These are phyloP conservation scores for Mastacembelus armatus DNA, from an alignment of 2,797 vertebrate genomes.

Conservation along the genomic window DNA sequence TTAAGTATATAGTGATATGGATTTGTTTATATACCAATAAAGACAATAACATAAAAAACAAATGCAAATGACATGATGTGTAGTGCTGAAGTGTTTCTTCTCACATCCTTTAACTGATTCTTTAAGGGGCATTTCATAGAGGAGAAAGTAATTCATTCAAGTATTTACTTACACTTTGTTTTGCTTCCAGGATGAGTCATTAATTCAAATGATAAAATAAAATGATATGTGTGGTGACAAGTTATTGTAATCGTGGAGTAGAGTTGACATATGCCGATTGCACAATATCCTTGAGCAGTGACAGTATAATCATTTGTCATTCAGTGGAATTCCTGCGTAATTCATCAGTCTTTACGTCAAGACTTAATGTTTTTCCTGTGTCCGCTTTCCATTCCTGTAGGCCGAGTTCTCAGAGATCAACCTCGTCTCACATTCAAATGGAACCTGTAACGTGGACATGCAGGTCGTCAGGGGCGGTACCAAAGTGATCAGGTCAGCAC, in stretches of 20 bases:
- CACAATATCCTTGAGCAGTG: neutral
- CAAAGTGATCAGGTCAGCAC: constrained; percentile 92
- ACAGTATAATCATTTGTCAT: neutral
- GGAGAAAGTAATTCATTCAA: neutral
- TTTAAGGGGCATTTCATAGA: neutral
- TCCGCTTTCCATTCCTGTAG: constrained; percentile 72
- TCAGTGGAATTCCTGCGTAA: too few species aligned
- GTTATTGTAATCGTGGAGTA: neutral
- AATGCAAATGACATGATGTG: too few species aligned
- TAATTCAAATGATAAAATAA: constrained; percentile 4
- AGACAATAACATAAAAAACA: neutral
- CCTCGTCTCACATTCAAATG: constrained; percentile 93
- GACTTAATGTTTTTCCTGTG: neutral
- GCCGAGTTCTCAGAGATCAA: constrained; percentile 98
- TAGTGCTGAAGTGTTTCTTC: neutral
- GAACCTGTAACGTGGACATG: constrained; percentile 93
- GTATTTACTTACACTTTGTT: constrained; percentile 1
- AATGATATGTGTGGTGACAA: neutral
- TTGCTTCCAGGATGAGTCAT: constrained; percentile 1
- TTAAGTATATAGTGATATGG: neutral
- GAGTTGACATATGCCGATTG: neutral
- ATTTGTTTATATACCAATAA: neutral
- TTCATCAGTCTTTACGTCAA: neutral
- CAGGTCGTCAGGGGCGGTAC: constrained; percentile 92
- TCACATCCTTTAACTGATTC: neutral